Evolutionary conservation across 2,888 invertebrate genomes (phyloP).

Genomic region (Agrotis puta): DNA sequence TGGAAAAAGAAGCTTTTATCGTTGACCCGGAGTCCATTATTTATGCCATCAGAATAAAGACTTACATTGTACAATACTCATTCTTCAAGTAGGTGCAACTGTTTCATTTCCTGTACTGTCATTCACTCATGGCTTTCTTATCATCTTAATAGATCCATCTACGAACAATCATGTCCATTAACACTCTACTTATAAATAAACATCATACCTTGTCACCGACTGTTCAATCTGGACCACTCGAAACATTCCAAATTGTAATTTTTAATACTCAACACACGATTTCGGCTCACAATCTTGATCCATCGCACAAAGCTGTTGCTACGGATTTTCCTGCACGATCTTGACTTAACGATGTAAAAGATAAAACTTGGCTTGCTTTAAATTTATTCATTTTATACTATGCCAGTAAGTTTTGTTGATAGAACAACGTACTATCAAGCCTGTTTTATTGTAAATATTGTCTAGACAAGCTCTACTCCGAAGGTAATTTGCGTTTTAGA

Average conservation of each 20-base stretch:
- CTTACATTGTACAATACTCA: conserved; percentile 2
- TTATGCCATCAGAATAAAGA: not conserved
- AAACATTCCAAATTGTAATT: conserved; percentile 54
- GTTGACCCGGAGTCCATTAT: not conserved
- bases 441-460: conserved; percentile 63
- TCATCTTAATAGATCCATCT: conserved; percentile 53
- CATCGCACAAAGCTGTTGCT: conserved; percentile 62
- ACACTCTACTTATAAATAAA: conserved; percentile 59
- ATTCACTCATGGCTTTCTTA: conserved; percentile 20
- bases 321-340: conserved; percentile 82
- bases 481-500: conserved; percentile 60
- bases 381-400: conserved; percentile 50
- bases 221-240: conserved; percentile 31
- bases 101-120: conserved; percentile 33
- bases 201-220: conserved; percentile 44
- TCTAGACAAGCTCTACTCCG: conserved; percentile 52
- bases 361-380: conserved; percentile 69
- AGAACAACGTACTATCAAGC: conserved; percentile 46
- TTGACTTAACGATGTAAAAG: conserved; percentile 75
- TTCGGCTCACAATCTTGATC: conserved; percentile 78
- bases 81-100: conserved; percentile 1
- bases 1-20: not conserved
- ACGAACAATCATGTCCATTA: conserved; percentile 54
- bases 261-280: conserved; percentile 83
- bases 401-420: conserved; percentile 47